phyloP scores from a whole-genome alignment of 2,113 vertebrate species.

The Sakesphorus luctuosus region DNA sequence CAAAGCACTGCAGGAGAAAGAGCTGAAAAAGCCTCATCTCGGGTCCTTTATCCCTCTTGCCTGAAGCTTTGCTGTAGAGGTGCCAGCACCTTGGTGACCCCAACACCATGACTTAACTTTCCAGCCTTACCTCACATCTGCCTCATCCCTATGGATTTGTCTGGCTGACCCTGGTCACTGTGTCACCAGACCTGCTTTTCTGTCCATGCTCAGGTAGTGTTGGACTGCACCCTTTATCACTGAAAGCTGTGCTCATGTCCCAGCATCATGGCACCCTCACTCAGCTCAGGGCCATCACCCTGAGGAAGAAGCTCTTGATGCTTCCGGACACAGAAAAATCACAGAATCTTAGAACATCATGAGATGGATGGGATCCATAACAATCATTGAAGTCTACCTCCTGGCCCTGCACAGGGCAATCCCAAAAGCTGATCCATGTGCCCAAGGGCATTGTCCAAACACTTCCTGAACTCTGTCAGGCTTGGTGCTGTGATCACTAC shows the following conservation, averaged over 20 bases:
- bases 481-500: not conserved
- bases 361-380: not conserved
- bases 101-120: not conserved
- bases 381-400: not conserved
- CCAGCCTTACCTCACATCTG: not conserved
- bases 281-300: not conserved
- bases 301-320: not conserved
- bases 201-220: accelerated
- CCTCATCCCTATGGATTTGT: not conserved
- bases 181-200: not conserved
- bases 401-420: not conserved
- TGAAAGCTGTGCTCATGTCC: not conserved
- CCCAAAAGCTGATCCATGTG: not conserved
- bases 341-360: not conserved
- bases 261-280: not conserved
- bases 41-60: not conserved
- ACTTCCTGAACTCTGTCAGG: not conserved
- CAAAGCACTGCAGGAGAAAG: not conserved
- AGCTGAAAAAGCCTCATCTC: not conserved
- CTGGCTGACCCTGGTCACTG: not conserved
- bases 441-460: not conserved
- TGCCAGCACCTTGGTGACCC: not conserved
- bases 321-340: not conserved
- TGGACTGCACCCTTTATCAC: not conserved
- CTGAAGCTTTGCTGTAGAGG: not conserved